These are phyloP conservation scores for Sarotherodon lohbergeri DNA, from an alignment of 2,113 vertebrate species.

Conservation along the genomic window DNA sequence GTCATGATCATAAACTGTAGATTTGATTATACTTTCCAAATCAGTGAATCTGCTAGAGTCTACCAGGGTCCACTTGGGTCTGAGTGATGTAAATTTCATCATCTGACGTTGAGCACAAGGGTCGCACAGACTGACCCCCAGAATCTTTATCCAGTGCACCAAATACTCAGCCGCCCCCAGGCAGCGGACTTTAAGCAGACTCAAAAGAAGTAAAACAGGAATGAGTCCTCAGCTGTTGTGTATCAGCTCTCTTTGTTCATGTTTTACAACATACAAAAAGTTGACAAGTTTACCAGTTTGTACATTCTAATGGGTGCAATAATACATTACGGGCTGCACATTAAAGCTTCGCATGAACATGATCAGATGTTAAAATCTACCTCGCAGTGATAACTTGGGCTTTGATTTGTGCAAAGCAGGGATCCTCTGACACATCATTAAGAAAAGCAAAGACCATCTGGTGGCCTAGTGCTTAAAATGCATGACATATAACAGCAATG, in stretches of 20 bases:
- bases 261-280: not conserved
- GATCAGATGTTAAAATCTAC: not conserved
- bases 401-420: conserved; percentile 10
- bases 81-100: not conserved
- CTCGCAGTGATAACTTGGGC: not conserved
- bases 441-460: conserved; percentile 22
- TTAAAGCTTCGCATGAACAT: not conserved
- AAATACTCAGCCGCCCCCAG: not conserved
- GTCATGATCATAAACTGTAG: not conserved
- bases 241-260: not conserved
- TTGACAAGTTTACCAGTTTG: not conserved
- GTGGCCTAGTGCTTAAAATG: conserved; percentile 1
- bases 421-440: conserved; percentile 20
- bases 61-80: not conserved
- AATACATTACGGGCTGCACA: not conserved
- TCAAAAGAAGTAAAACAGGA: not conserved
- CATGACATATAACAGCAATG: conserved; percentile 3
- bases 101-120: not conserved
- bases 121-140: not conserved
- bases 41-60: not conserved
- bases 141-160: not conserved
- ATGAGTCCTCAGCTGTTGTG: not conserved
- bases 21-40: not conserved
- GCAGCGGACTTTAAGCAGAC: not conserved
- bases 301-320: not conserved